Percentiles rank a stretch among this genome's conserved stretches.
Evolutionary conservation across 2,113 vertebrate genomes (phyloP).

Genomic region (Paracanthobrama guichenoti): DNA sequence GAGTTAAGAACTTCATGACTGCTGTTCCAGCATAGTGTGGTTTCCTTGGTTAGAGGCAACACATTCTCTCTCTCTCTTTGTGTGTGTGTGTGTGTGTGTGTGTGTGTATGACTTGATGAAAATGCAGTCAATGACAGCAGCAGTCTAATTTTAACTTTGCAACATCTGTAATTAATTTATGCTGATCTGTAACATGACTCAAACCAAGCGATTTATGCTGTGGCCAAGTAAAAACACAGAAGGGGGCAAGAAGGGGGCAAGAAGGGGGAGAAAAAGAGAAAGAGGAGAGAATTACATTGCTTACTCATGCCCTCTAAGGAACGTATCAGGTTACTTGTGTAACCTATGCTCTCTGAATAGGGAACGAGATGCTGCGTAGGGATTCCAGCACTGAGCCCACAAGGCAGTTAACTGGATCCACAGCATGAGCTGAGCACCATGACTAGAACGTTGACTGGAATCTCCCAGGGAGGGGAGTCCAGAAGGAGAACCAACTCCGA

Average conservation of each 20-base stretch:
- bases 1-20: conserved; percentile 1
- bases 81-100: background rate
- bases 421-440: too few relatives aligned
- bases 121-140: conserved; percentile 1
- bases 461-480: too few relatives aligned
- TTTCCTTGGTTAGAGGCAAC: background rate
- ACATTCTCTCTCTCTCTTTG: background rate
- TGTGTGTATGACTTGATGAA: background rate
- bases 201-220: conserved; percentile 15
- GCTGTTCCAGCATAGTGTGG: conserved; percentile 21
- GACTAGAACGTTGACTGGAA: too few relatives aligned
- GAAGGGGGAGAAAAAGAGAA: background rate
- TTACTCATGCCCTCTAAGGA: background rate
- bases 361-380: too few relatives aligned
- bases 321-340: too few relatives aligned
- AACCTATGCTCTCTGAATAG: too few relatives aligned
- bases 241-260: background rate
- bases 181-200: conserved; percentile 19
- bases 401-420: too few relatives aligned
- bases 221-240: background rate
- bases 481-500: too few relatives aligned
- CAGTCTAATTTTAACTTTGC: conserved; percentile 27
- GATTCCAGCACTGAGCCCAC: too few relatives aligned
- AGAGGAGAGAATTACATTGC: background rate
- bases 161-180: conserved; percentile 20